Conservation (phyloP, 1,140 invertebrate genomes). For the Gonioctena quinquepunctata region DNA sequence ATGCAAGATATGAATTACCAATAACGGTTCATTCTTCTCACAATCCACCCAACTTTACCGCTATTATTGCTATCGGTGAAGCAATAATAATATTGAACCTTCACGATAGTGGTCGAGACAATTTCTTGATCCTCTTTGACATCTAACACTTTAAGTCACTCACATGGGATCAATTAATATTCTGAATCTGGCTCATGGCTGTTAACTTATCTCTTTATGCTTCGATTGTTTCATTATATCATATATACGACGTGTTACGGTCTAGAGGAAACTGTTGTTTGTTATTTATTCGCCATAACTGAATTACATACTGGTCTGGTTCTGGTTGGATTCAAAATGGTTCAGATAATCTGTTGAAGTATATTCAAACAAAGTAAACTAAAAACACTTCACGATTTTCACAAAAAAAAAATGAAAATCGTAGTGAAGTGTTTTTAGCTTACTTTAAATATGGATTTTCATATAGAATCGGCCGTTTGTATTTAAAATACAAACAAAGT, state of each 20-base stretch:
- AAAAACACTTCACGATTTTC: no score
- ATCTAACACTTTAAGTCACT: not conserved
- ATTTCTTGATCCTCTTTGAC: not conserved
- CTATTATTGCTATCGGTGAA: not conserved
- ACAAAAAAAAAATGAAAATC: no score
- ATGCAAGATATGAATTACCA: not conserved
- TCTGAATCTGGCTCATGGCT: not conserved
- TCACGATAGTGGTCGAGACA: not conserved
- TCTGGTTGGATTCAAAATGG: not conserved
- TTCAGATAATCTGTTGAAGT: not conserved
- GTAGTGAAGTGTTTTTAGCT: no score
- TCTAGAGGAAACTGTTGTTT: constrained; percentile 5
- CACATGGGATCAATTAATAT: not conserved
- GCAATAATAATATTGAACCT: not conserved
- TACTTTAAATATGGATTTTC: no score
- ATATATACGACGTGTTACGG: not conserved
- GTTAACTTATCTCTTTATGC: not conserved
- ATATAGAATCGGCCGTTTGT: no score
- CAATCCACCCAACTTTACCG: not conserved
- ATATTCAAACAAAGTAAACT: no score
- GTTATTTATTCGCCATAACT: constrained; percentile 5
- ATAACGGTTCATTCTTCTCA: not conserved
- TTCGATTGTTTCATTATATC: constrained; percentile 14
- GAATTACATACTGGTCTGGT: constrained; percentile 9
- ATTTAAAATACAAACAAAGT: no score